phyloP scores from a whole-genome alignment of 1,140 invertebrate species.

The Drosophila simulans region DNA sequence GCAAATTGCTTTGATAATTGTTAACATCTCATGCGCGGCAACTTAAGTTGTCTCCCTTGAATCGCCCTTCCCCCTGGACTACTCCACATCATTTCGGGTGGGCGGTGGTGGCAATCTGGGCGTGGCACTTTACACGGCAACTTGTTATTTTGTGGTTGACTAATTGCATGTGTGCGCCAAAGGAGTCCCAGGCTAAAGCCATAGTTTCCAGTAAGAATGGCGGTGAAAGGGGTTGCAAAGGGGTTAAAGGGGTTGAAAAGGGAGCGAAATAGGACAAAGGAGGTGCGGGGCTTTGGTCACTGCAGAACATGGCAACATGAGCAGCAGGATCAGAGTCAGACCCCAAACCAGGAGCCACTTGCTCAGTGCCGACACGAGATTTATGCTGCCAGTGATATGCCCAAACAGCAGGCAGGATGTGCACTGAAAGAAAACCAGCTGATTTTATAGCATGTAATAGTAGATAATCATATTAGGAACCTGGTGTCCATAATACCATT shows the following conservation, averaged over 20 bases:
- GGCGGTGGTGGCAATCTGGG: constrained; percentile 32
- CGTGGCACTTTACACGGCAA: constrained; percentile 75
- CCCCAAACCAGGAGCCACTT: constrained; percentile 51
- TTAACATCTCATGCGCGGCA: constrained; percentile 53
- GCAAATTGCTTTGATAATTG: constrained; percentile 73
- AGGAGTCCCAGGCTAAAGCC: constrained; percentile 41
- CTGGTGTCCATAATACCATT: too few species aligned
- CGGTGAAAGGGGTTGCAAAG: not conserved
- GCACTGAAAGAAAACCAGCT: constrained; percentile 9
- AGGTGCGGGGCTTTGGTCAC: constrained; percentile 30
- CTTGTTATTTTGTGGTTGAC: constrained; percentile 77
- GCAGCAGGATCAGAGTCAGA: constrained; percentile 41
- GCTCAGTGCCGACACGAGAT: constrained; percentile 71
- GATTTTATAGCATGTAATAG: too few species aligned
- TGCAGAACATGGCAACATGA: constrained; percentile 48
- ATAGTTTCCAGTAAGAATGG: constrained; percentile 5
- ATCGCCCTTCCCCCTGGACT: too few species aligned
- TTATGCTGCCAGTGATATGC: constrained; percentile 57
- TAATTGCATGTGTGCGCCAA: constrained; percentile 73
- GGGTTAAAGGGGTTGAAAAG: not conserved
- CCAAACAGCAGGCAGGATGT: constrained; percentile 43
- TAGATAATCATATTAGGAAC: too few species aligned
- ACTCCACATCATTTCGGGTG: not conserved
- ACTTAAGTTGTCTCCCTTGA: constrained; percentile 23
- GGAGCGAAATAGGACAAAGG: not conserved